These are phyloP conservation scores for Dicrurus megarhynchus DNA, from an alignment of 2,113 vertebrate species.

Conservation along the genomic window DNA sequence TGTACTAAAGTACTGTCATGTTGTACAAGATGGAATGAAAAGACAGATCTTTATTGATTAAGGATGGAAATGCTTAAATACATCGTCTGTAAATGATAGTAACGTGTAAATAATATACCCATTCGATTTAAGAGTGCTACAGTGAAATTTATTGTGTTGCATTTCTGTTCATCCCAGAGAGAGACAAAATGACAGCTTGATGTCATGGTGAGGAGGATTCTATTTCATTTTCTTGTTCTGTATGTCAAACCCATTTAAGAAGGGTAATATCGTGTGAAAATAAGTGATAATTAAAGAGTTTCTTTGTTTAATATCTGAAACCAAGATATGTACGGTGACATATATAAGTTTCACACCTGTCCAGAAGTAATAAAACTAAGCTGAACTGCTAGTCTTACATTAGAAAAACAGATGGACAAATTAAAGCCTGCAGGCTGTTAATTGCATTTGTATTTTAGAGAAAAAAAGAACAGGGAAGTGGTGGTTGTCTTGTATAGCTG, in stretches of 20 bases:
- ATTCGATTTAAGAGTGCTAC: neutral
- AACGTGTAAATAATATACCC: neutral
- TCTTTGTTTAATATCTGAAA: neutral
- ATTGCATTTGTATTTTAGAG: neutral
- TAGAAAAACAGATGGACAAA: neutral
- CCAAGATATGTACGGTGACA: neutral
- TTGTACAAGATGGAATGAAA: neutral
- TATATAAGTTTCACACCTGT: neutral
- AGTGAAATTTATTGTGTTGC: neutral
- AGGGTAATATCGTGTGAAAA: neutral
- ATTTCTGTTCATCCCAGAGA: neutral
- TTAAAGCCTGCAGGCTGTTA: neutral
- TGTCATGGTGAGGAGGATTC: neutral
- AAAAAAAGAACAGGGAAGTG: rapidly evolving
- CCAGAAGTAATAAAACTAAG: neutral
- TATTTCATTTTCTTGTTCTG: neutral
- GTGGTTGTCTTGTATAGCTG: neutral
- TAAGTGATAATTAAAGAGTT: neutral
- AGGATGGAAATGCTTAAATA: neutral
- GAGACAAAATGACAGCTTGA: neutral
- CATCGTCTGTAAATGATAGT: neutral
- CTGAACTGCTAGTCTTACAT: neutral
- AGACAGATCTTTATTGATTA: neutral
- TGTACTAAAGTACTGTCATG: neutral
- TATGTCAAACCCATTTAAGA: neutral